Conservation (phyloP, 2,888 invertebrate species). For the Eupeodes luniger region DNA sequence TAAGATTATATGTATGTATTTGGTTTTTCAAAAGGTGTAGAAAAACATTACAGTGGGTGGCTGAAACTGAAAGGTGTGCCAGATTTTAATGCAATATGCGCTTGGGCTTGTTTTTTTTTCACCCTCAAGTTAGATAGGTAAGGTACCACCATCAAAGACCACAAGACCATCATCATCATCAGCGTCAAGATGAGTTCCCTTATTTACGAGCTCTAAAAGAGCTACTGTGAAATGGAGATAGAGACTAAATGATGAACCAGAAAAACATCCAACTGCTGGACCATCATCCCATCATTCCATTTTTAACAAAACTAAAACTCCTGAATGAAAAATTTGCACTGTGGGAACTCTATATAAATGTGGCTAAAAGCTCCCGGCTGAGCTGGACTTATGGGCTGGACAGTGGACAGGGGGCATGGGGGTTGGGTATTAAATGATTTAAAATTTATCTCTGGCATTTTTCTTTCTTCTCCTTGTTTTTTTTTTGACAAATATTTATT, state of each 20-base stretch:
- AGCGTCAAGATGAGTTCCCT: slow-evolving; percentile 42
- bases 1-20: slow-evolving; percentile 58
- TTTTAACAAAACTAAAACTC: slow-evolving; percentile 18
- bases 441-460: slow-evolving; percentile 40
- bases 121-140: background rate
- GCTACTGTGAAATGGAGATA: background rate
- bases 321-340: slow-evolving; percentile 41
- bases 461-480: background rate
- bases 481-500: slow-evolving; percentile 61
- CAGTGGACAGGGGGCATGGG: background rate
- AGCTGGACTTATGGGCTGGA: background rate
- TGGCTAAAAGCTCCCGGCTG: background rate
- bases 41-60: slow-evolving; percentile 15
- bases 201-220: background rate
- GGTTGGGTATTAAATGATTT: slow-evolving; percentile 45
- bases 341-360: background rate
- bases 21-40: slow-evolving; percentile 35
- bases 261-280: slow-evolving; percentile 37
- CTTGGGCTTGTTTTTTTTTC: slow-evolving; percentile 59
- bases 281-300: slow-evolving; percentile 14
- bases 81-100: slow-evolving; percentile 66
- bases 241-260: slow-evolving; percentile 42
- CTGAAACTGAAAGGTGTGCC: background rate
- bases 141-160: slow-evolving; percentile 2
- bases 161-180: slow-evolving; percentile 28